phyloP scores from a whole-genome alignment of 2,113 vertebrate species.

The Alexandromys fortis region DNA sequence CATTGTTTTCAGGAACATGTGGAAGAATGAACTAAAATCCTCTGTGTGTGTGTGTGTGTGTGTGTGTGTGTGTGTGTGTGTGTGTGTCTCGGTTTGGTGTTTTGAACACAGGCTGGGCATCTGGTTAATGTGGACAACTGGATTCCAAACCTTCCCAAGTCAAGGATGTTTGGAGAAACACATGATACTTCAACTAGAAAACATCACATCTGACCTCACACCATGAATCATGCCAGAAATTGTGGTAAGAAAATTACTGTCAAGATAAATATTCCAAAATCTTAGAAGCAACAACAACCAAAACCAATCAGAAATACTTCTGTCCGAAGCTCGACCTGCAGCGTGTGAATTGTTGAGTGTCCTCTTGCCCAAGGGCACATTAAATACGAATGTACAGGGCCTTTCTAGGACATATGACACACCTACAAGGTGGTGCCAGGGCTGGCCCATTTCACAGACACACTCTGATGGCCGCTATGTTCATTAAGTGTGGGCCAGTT shows the following conservation, averaged over 20 bases:
- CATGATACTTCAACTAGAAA: neutral
- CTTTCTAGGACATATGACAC: neutral
- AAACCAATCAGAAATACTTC: neutral
- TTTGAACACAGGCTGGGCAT: neutral
- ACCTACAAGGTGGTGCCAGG: neutral
- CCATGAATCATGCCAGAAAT: neutral
- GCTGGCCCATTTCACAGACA: slow-evolving; percentile 1
- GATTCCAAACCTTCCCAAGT: neutral
- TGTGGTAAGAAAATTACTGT: neutral
- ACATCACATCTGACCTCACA: neutral
- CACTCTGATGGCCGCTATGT: neutral
- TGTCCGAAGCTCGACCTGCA: neutral
- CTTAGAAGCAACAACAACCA: neutral
- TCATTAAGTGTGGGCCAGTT: neutral
- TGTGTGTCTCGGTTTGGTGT: neutral
- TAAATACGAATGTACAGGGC: neutral
- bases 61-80: too few relatives aligned
- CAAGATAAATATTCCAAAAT: neutral
- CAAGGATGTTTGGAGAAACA: neutral
- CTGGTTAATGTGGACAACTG: neutral
- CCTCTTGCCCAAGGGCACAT: neutral
- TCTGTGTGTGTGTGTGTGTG: too few relatives aligned
- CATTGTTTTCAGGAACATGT: neutral
- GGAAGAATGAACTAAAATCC: neutral
- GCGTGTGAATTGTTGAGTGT: neutral